These are phyloP conservation scores for Vidua chalybeata DNA, from an alignment of 2,113 vertebrate genomes.

Conservation along the genomic window DNA sequence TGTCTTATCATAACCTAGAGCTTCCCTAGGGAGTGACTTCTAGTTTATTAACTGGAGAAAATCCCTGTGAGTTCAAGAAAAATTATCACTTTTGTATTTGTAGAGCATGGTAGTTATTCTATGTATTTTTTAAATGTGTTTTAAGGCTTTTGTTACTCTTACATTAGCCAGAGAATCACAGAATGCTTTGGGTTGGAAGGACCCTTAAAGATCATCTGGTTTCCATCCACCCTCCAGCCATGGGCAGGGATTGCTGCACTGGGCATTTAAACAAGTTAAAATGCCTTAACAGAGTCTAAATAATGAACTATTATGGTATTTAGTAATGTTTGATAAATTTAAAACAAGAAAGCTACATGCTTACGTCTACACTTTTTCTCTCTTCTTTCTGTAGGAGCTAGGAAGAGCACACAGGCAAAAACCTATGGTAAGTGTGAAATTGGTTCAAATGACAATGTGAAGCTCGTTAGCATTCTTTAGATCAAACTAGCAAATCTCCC, in stretches of 20 bases:
- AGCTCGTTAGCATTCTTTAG: neutral
- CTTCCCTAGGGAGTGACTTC: neutral
- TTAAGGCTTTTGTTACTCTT: neutral
- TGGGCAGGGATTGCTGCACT: neutral
- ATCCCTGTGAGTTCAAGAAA: neutral
- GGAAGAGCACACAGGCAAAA: constrained; percentile 80
- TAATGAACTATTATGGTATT: neutral
- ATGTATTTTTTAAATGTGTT: neutral
- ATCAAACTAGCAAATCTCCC: neutral
- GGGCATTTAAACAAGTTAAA: neutral
- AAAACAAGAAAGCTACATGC: neutral
- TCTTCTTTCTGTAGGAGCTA: constrained; percentile 71
- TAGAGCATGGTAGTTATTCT: neutral
- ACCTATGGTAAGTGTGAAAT: constrained; percentile 78
- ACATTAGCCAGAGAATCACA: neutral
- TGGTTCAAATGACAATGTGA: neutral
- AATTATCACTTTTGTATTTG: neutral
- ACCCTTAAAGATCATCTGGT: neutral
- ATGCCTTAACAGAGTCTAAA: neutral
- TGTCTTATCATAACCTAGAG: neutral
- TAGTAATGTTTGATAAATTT: neutral
- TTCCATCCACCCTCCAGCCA: neutral
- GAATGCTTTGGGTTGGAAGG: neutral
- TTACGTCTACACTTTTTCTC: neutral
- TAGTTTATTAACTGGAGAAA: neutral